Evolutionary conservation across 2,113 vertebrate species (phyloP), one percentile per base, ranked within the genome.

Genomic region (Ceyx melanurus): DNA sequence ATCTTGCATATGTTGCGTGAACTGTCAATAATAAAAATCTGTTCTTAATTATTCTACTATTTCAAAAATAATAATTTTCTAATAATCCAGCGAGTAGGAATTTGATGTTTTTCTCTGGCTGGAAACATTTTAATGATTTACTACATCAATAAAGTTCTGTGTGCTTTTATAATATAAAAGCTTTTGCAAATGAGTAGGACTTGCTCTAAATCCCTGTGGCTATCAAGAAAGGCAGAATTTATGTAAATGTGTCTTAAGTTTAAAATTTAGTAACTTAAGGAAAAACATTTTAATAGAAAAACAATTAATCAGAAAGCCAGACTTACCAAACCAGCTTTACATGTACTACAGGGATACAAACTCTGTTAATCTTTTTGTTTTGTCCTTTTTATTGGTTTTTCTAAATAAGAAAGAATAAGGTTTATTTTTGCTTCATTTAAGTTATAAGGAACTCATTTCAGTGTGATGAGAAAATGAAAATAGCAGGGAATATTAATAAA

Each of bases 1-100:
- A 70, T 89, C 61, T 80, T 94, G 46, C 81, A 92, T 77, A 85
- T 93, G 76, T 85, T 93, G 87, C 82, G 56, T 89, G 67, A 92
- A 84, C 91, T 91, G 74, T 93, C 86, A 85, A 67, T 91, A 95
- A 88, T 89, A 94, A 94, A 93, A 93, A 91, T 93, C 89, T 94
- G 67, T 77, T 95, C 89, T 89, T 91, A 82, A 87, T 94, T 96
- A 89, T 93, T 93, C 62, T 89, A 46, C 43, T 14, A 3, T 86
- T 92, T 35, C 13, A 93, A 87, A 94, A 89, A 91, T 45, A 89
- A 65, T 79, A 81, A 86, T 71, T 88, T 78, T 42, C 43, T 81
- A 56, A 82, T 88, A 19, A 51, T 28, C 37, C 42, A 93, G 31
- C 79, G 72, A 90, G 70, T 84, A 86, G 31, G 33, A 92, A 78